Evolutionary conservation across 92 coral and sea anemone species (phyloP), one percentile per base, ranked within the genome.

Genomic region (Parazoanthus swiftii): DNA sequence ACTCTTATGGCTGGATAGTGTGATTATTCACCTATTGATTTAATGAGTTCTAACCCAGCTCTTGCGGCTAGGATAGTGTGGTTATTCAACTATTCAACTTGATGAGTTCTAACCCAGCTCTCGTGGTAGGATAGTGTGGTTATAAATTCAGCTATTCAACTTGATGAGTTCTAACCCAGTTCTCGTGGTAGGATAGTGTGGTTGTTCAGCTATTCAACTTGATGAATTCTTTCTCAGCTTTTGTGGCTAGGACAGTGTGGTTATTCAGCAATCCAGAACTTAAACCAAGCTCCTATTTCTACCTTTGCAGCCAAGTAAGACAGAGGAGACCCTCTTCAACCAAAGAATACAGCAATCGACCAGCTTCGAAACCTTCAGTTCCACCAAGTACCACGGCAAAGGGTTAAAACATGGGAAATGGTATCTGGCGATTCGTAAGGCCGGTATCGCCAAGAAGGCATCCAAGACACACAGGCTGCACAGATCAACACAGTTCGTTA

Each of bases 401-500:
- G 37, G 48, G n/a, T 21, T 54, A 6, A 86, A 63, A 26, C 77
- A 63, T 23, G 46, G 73, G 14, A 88, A 89, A 46, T 91, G 91
- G 94, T 93, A 85, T 74, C 89, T 97, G 25, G 99, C 91, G 9
- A 75, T 97, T 36, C 87, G 87, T 4, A 95, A 89, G 89, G 86
- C 82, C 50, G 98, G 99, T 8, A 74, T 51, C 6, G 29, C 88
- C 50, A 97, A 93, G 85, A 95, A 92, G 76, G 98, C 98, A 10
- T 88, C 82, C 6, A 96, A 91, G 80, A 79, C 99, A 0, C 42
- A 81, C 63, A 54, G 54, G 0, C 88, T 82, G 8, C 94, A 97
- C 85, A 93, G 92, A 51, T 97, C 97, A 26, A 89, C 83, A 56
- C 95, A 95, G 58, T 97, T 97, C 71, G 81, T 89, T 39, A 90